Evolutionary conservation across 2,797 vertebrate genomes (phyloP), one percentile per base, ranked within the genome.

Genomic region (Graptemys geographica): DNA sequence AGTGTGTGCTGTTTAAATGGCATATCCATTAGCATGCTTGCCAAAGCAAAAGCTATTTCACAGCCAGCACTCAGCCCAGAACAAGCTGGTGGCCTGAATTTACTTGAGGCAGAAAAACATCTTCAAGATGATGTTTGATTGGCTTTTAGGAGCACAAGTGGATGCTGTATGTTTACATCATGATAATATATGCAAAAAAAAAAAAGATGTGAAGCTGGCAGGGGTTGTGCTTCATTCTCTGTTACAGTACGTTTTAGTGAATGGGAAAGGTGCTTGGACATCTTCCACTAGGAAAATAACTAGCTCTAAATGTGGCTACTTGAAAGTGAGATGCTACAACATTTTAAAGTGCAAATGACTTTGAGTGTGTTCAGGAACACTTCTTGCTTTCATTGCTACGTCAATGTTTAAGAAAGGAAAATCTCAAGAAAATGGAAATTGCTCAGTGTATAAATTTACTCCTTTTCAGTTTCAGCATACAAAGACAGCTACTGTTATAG

Each of bases 111-210:
- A 95, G 95, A 44, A 93, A 94, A 90, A 95, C 25, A 86, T 95
- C 86, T 89, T 91, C 84, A 84, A 79, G 52, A 90, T 74, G 2
- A 84, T 62, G 28, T 91, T 95, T 93, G 78, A 55, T 84, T 86
- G 86, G 83, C 90, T 94, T 97, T 93, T 89, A 91, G 95, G 59
- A 90, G 84, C 52, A 96, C 69, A 95, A 91, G 65, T 79, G 12
- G 18, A 92, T 83, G 44, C 31, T 53, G 87, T 91, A 95, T 95
- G 1, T 96, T 96, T 96, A 89, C 84, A 84, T 94, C 74, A 92
- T 69, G 27, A 91, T 88, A 93, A 95, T 94, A 92, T 55, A 87
- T 87, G 55, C 0, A 87, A 86, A 44, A 93, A 91, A 37, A 37
- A 37, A 93, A 91, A 13, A 74, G 15, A 90, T 86, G 74, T 81